Evolutionary conservation across 2,888 invertebrate genomes (phyloP).

Genomic region (Epinotia nisella): DNA sequence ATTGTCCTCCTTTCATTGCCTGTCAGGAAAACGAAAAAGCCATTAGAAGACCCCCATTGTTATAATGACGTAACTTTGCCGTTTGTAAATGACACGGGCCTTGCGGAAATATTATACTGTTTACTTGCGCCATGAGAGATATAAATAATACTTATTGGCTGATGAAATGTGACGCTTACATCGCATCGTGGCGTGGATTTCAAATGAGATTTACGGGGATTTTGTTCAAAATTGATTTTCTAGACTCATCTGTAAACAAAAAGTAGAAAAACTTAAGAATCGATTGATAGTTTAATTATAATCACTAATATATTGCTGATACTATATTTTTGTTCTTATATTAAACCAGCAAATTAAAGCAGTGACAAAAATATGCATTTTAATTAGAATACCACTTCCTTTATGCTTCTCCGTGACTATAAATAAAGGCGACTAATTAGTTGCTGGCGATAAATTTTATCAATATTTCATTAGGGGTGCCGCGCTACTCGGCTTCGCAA

Average conservation of each 20-base stretch:
- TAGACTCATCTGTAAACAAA: too few relatives aligned
- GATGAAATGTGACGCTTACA: background rate
- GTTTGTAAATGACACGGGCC: conserved; percentile 47
- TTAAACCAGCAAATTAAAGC: too few relatives aligned
- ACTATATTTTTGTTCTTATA: background rate
- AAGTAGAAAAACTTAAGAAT: too few relatives aligned
- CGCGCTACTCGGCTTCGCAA: conserved; percentile 12
- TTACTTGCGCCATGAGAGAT: background rate
- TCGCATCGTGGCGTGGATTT: background rate
- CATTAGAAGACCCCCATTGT: conserved; percentile 48
- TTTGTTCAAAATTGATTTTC: background rate
- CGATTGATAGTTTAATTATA: too few relatives aligned
- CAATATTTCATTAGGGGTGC: conserved; percentile 41
- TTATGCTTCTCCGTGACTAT: conserved; percentile 2
- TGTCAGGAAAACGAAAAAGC: conserved; percentile 53
- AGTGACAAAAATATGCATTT: background rate
- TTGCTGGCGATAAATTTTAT: conserved; percentile 35
- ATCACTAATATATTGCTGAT: background rate
- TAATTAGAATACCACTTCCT: conserved; percentile 9
- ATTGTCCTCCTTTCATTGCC: conserved; percentile 53
- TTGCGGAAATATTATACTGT: conserved; percentile 25
- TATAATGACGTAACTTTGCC: conserved; percentile 48
- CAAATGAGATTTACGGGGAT: background rate
- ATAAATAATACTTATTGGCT: background rate
- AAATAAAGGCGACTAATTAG: conserved; percentile 40